A percentile compares a stretch with the other conserved stretches of the same genome.
phyloP scores from a whole-genome alignment of 2,113 vertebrate species.

The Chrysochloris asiatica region DNA sequence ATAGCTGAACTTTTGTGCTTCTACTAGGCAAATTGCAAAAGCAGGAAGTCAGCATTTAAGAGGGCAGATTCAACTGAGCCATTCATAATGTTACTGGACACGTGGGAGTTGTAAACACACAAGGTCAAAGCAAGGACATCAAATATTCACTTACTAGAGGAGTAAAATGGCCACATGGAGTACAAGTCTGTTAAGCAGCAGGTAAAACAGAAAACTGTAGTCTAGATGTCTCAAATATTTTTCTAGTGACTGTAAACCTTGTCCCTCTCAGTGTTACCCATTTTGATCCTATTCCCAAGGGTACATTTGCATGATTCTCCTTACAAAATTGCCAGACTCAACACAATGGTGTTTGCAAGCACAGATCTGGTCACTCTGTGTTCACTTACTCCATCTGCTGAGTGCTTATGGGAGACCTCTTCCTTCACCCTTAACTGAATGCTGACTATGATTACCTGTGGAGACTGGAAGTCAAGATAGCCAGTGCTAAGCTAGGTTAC shows the following conservation, averaged over 20 bases:
- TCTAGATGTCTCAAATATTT: background rate
- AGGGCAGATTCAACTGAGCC: background rate
- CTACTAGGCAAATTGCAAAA: background rate
- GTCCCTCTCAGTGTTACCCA: too few relatives aligned
- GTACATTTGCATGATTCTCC: background rate
- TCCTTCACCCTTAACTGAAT: background rate
- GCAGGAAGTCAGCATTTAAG: background rate
- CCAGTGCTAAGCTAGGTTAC: background rate
- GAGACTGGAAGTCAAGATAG: background rate
- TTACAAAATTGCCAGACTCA: background rate
- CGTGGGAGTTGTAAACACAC: background rate
- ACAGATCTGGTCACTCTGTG: background rate
- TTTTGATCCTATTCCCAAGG: too few relatives aligned
- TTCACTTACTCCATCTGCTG: background rate
- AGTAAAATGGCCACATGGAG: background rate
- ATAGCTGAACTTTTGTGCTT: background rate
- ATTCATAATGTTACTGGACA: background rate
- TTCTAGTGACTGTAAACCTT: accelerated
- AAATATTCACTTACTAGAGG: too few relatives aligned
- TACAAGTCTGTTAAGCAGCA: background rate
- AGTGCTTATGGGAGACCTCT: background rate
- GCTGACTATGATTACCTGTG: too few relatives aligned
- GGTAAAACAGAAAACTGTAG: background rate
- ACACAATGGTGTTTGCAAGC: accelerated
- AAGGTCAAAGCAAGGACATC: background rate